phyloP scores from a whole-genome alignment of 2,797 vertebrate genomes.

The Spinus olivaceus region DNA sequence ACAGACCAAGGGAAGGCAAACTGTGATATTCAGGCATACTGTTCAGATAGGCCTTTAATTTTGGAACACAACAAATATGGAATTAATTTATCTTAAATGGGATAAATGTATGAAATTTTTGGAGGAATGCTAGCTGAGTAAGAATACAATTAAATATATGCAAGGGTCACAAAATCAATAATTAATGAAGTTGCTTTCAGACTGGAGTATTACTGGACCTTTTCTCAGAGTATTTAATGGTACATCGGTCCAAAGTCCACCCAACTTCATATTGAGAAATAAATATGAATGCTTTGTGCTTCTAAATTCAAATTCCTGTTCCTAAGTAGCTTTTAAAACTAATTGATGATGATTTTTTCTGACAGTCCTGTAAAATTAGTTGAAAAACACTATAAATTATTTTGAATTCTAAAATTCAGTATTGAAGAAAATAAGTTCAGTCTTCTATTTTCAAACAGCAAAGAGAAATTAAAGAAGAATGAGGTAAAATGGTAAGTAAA shows the following conservation, averaged over 20 bases:
- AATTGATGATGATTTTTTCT: conserved; percentile 40
- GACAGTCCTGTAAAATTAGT: conserved; percentile 5
- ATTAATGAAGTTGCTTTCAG: background rate
- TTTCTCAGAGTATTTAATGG: background rate
- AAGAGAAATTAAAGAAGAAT: background rate
- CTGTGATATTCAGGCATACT: background rate
- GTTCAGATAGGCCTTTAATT: background rate
- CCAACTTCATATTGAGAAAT: background rate
- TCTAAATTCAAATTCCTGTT: conserved; percentile 33
- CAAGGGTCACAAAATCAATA: background rate
- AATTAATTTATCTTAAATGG: background rate
- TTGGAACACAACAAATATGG: background rate
- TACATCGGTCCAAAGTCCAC: background rate
- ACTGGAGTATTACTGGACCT: background rate
- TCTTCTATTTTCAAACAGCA: background rate
- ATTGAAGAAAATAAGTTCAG: background rate
- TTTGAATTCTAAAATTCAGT: background rate
- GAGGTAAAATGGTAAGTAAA: background rate
- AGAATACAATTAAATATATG: background rate
- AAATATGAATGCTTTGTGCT: background rate
- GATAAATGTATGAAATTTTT: background rate
- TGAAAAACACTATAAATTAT: background rate
- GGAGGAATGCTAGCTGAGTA: background rate
- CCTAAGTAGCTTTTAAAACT: background rate
- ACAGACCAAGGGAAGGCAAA: background rate